Base-by-base conservation (phyloP, 1,140 invertebrate species). In the Batillaria attramentaria region DNA sequence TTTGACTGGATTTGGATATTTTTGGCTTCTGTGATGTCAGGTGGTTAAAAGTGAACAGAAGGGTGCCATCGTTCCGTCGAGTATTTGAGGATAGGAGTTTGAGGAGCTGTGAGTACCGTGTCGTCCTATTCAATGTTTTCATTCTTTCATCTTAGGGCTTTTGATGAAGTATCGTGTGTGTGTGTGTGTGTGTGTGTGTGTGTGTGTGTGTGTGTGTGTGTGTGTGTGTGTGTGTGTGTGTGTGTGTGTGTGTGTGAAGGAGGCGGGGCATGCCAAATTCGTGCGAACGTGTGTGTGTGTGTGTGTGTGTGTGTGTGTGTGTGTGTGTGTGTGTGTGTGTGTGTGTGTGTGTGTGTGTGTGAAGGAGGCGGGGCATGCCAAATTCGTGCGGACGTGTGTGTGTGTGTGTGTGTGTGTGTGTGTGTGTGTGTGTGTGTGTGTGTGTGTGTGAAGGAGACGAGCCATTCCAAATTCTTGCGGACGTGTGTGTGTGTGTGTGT, bases 151-250 rank as follows among this genome's bases (percentile, higher is more conserved):
- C n/a, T n/a, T n/a, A n/a, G n/a, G n/a, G n/a, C n/a, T n/a, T n/a
- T n/a, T n/a, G n/a, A n/a, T n/a, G n/a, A n/a, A n/a, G n/a, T n/a
- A n/a, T n/a, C n/a, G n/a, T n/a, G n/a, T n/a, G n/a, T n/a, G n/a
- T n/a, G n/a, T n/a, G n/a, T n/a, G n/a, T n/a, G n/a, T n/a, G n/a
- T n/a, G n/a, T n/a, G n/a, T n/a, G n/a, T n/a, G n/a, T n/a, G n/a
- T 13, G 62, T 0, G 62, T 1, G 57, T 66, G 28, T 1, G 4
- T 28, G 28, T 66, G 4, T 66, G 31, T 66, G 62, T 33, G 20
- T 66, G 62, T 66, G 8, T 66, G 62, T 33, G 1, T 35, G 62
- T 66, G 28, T 66, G 62, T 66, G 20, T 35, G 62, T 66, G 28
- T 66, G 31, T 66, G 8, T 66, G 3, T 66, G 4, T 66, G 28